phyloP scores from a whole-genome alignment of 64 coral and sea anemone genomes.

The Exaiptasia diaphana region DNA sequence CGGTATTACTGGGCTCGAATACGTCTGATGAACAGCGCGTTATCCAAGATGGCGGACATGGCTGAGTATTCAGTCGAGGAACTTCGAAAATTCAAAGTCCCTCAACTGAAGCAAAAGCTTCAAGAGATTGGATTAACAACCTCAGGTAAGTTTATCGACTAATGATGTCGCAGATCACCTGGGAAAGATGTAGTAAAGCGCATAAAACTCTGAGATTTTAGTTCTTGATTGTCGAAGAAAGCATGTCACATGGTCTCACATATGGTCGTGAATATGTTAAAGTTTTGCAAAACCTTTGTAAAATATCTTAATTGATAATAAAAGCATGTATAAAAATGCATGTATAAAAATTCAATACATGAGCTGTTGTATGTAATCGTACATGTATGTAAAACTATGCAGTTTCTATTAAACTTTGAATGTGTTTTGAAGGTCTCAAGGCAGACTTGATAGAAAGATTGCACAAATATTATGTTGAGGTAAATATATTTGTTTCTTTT shows the following conservation, averaged over 20 bases:
- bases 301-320: not conserved
- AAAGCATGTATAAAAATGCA: not conserved
- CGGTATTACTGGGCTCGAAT: no score
- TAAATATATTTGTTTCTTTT: no score
- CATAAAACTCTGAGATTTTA: not conserved
- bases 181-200: not conserved
- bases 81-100: slow-evolving; percentile 90
- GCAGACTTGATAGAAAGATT: slow-evolving; percentile 85
- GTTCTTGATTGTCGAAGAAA: not conserved
- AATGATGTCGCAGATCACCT: not conserved
- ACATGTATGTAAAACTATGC: not conserved
- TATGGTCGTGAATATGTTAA: not conserved
- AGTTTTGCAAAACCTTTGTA: not conserved
- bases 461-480: slow-evolving; percentile 56
- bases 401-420: not conserved
- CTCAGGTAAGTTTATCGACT: slow-evolving; percentile 59
- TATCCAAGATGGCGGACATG: slow-evolving; percentile 88
- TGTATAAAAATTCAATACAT: not conserved
- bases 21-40: slow-evolving; percentile 19
- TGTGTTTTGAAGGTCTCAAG: slow-evolving; percentile 63
- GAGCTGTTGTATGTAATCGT: not conserved
- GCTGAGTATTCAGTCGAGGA: slow-evolving; percentile 11
- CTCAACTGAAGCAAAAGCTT: slow-evolving; percentile 79
- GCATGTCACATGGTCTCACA: not conserved
- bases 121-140: slow-evolving; percentile 73